Conservation (phyloP, 2,888 invertebrate species). For the Agrotis clavis region DNA sequence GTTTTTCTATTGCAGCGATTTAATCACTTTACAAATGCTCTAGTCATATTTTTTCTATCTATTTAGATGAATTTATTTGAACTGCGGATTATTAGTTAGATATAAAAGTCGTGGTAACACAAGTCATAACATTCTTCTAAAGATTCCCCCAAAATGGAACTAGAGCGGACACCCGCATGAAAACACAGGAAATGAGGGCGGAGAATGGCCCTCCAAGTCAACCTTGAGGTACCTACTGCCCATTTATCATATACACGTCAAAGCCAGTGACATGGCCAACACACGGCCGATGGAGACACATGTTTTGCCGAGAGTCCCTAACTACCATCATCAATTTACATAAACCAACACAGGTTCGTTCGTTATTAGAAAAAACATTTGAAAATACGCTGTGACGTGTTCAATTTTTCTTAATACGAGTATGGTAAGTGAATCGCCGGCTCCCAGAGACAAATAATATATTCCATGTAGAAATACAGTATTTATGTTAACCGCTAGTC, state of each 20-base stretch:
- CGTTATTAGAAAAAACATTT: constrained; percentile 24
- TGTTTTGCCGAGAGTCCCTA: not conserved
- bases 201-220: not conserved
- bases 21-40: not conserved
- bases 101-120: no score
- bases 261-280: not conserved
- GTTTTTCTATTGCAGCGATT: not conserved
- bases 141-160: not conserved
- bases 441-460: constrained; percentile 42
- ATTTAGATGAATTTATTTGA: not conserved
- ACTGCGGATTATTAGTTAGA: no score
- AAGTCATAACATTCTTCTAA: not conserved
- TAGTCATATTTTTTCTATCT: not conserved
- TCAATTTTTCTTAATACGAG: not conserved
- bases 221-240: not conserved
- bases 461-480: constrained; percentile 33
- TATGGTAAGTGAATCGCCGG: not conserved
- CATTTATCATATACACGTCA: constrained; percentile 16
- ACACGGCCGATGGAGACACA: constrained; percentile 2
- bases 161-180: not conserved
- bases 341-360: constrained; percentile 15
- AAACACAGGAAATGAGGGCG: not conserved
- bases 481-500: constrained; percentile 17
- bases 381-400: not conserved
- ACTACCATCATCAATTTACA: constrained; percentile 15